phyloP scores from a whole-genome alignment of 2,113 vertebrate species.

The Lamprologus ornatipinnis region DNA sequence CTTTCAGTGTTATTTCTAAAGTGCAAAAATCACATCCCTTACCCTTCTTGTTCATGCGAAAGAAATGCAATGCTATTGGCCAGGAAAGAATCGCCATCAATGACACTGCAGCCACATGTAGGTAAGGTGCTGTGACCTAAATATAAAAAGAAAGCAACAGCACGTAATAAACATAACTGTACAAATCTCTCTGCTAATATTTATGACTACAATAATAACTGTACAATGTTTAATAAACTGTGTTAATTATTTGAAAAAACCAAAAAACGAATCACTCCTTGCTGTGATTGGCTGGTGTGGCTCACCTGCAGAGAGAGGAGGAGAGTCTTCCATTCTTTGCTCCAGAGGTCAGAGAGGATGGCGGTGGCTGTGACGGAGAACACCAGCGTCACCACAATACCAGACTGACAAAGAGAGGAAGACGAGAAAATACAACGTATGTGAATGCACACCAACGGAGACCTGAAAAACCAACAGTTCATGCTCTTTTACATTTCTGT shows the following conservation, averaged over 20 bases:
- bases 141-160: neutral
- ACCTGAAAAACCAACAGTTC: neutral
- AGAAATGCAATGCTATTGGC: slow-evolving; percentile 80
- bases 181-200: neutral
- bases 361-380: slow-evolving; percentile 69
- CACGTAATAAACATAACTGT: neutral
- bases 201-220: neutral
- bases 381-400: slow-evolving; percentile 69
- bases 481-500: neutral
- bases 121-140: slow-evolving; percentile 82
- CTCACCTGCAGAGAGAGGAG: slow-evolving; percentile 81
- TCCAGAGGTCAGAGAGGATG: slow-evolving; percentile 73
- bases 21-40: neutral
- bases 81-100: slow-evolving; percentile 79
- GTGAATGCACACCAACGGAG: neutral
- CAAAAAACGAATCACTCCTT: neutral
- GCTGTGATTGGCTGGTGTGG: neutral
- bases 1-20: neutral
- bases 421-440: neutral
- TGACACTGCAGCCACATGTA: slow-evolving; percentile 76
- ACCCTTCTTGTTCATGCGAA: slow-evolving; percentile 80
- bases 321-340: slow-evolving; percentile 76
- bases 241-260: neutral
- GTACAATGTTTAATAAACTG: neutral
- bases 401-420: slow-evolving; percentile 57